These are phyloP conservation scores for Philotrypesis tridentata DNA, from an alignment of 1,140 invertebrate genomes.

Conservation along the genomic window DNA sequence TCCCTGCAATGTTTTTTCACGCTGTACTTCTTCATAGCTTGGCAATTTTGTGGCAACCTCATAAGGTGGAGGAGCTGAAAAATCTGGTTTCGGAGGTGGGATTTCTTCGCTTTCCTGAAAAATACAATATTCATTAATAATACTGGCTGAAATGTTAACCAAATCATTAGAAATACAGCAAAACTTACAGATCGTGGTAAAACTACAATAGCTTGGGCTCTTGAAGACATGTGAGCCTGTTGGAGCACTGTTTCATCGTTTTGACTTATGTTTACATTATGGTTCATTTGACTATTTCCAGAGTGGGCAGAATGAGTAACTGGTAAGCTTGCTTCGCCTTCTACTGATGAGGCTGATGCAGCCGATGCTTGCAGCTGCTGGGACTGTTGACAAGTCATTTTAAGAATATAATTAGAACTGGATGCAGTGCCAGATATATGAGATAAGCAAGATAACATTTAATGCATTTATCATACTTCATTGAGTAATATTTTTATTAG, in stretches of 20 bases:
- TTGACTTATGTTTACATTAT: conserved; percentile 17
- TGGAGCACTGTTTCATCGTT: conserved; percentile 16
- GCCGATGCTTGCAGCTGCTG: conserved; percentile 13
- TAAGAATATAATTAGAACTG: conserved; percentile 31
- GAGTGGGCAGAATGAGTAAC: conserved; percentile 20
- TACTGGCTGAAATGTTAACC: not conserved
- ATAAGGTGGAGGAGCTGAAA: conserved; percentile 90
- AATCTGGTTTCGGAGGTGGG: conserved; percentile 86
- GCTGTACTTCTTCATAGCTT: conserved; percentile 92
- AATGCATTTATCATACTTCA: not conserved
- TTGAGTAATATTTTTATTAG: too few relatives aligned
- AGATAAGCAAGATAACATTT: conserved; percentile 14
- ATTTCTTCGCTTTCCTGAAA: conserved; percentile 74
- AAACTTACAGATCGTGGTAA: conserved; percentile 10
- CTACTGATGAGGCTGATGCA: not conserved
- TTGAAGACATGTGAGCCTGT: conserved; percentile 29
- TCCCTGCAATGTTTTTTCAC: conserved; percentile 87
- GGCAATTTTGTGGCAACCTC: conserved; percentile 88
- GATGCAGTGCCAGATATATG: not conserved
- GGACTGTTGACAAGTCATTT: conserved; percentile 18
- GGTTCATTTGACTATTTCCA: conserved; percentile 16
- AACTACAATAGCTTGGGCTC: conserved; percentile 11
- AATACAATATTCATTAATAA: conserved; percentile 12
- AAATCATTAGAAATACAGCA: not conserved
- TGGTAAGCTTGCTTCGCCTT: conserved; percentile 28